Percentiles rank a stretch among this genome's conserved stretches.
These are phyloP conservation scores for Intellagama lesueurii DNA, from an alignment of 2,797 vertebrate species.

Conservation along the genomic window DNA sequence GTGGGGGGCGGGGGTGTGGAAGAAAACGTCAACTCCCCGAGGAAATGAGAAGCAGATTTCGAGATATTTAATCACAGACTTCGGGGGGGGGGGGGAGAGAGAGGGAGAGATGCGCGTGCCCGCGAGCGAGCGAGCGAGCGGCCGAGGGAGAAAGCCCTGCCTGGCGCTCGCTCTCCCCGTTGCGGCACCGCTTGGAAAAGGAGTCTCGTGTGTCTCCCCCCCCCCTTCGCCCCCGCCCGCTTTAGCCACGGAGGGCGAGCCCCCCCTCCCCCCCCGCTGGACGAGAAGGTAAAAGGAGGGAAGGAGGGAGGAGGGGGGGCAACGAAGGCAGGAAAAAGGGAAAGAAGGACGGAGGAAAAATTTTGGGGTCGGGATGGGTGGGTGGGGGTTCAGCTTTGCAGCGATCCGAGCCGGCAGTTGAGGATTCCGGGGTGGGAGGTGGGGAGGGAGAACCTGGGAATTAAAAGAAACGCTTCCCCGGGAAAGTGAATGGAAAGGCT, in stretches of 20 bases:
- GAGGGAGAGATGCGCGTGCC: neutral
- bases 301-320: neutral
- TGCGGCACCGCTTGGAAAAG: too few relatives aligned
- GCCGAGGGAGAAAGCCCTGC: neutral
- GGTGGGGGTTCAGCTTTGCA: neutral
- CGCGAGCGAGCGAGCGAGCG: neutral
- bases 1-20: neutral
- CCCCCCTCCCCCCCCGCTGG: too few relatives aligned
- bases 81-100: too few relatives aligned
- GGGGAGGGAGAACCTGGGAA: neutral
- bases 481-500: neutral
- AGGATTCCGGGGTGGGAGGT: neutral
- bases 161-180: slow-evolving; percentile 26
- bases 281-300: too few relatives aligned
- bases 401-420: too few relatives aligned
- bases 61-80: slow-evolving; percentile 65
- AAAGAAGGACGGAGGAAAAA: neutral
- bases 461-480: too few relatives aligned
- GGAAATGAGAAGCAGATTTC: slow-evolving; percentile 78
- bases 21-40: slow-evolving; percentile 68
- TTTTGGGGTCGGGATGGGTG: too few relatives aligned
- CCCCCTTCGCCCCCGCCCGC: neutral
- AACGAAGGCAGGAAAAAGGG: neutral
- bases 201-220: neutral
- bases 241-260: neutral